These are phyloP conservation scores for Somateria mollissima DNA, from an alignment of 2,797 vertebrate species.

Conservation along the genomic window DNA sequence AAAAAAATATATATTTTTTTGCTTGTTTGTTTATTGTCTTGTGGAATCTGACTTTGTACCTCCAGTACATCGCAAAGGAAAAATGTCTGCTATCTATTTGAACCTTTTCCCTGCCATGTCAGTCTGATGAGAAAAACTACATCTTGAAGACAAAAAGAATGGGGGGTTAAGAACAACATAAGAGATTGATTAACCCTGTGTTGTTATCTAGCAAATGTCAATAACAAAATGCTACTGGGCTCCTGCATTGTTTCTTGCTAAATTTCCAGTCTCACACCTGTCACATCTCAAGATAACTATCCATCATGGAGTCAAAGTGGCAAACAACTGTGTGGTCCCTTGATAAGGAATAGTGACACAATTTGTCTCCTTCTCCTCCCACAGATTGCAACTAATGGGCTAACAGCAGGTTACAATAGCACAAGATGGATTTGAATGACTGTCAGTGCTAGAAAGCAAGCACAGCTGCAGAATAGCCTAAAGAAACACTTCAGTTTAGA, in stretches of 20 bases:
- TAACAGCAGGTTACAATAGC: conserved; percentile 79
- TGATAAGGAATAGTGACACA: conserved; percentile 95
- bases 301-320: conserved; percentile 91
- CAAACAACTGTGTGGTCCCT: conserved; percentile 94
- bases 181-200: conserved; percentile 88
- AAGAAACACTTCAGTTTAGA: conserved; percentile 61
- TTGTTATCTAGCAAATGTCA: conserved; percentile 92
- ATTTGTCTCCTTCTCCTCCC: conserved; percentile 93
- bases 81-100: conserved; percentile 45
- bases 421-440: conserved; percentile 71
- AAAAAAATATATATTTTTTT: neutral
- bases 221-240: conserved; percentile 86
- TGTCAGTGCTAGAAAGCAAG: conserved; percentile 44
- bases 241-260: conserved; percentile 87
- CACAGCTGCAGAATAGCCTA: conserved; percentile 58
- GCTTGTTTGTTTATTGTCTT: neutral
- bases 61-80: neutral
- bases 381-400: conserved; percentile 89
- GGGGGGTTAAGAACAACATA: conserved; percentile 73
- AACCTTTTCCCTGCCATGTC: conserved; percentile 48
- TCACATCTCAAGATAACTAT: conserved; percentile 97
- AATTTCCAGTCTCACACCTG: conserved; percentile 87
- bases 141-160: conserved; percentile 82
- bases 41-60: neutral
- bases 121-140: conserved; percentile 72